phyloP scores from a whole-genome alignment of 2,113 vertebrate genomes.

The Thamnaconus septentrionalis region DNA sequence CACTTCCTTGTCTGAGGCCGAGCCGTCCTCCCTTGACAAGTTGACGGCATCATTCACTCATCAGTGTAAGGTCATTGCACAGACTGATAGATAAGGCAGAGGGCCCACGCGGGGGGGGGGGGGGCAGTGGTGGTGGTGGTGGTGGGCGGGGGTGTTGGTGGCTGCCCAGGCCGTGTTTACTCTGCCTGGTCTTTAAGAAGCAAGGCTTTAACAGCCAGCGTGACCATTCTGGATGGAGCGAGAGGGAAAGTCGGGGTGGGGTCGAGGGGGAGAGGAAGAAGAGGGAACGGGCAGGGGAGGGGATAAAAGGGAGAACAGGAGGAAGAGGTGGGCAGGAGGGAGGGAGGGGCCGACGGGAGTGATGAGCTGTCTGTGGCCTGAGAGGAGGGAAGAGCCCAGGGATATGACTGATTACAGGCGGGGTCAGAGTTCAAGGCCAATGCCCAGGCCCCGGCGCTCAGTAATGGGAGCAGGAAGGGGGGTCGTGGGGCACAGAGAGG shows the following conservation, averaged over 20 bases:
- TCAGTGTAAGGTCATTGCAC: slow-evolving; percentile 71
- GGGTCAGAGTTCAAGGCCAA: slow-evolving; percentile 78
- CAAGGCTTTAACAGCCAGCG: slow-evolving; percentile 52
- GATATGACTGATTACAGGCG: slow-evolving; percentile 83
- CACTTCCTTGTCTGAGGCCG: slow-evolving; percentile 64
- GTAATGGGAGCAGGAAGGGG: slow-evolving; percentile 64
- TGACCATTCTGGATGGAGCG: slow-evolving; percentile 52
- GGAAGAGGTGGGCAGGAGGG: slow-evolving; percentile 45
- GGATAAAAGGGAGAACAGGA: slow-evolving; percentile 32
- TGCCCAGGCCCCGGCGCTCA: slow-evolving; percentile 70
- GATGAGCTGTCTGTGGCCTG: slow-evolving; percentile 72
- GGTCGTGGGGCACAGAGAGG: slow-evolving; percentile 54
- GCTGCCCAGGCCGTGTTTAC: slow-evolving; percentile 63
- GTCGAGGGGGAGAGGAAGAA: slow-evolving; percentile 21
- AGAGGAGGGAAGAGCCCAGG: slow-evolving; percentile 71
- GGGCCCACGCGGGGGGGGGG: slow-evolving; percentile 5
- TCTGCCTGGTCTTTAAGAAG: slow-evolving; percentile 59
- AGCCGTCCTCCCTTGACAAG: slow-evolving; percentile 61
- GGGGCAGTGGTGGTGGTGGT: slow-evolving; percentile 49
- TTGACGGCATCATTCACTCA: slow-evolving; percentile 70
- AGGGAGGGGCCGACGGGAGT: slow-evolving; percentile 18
- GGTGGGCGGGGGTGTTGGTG: slow-evolving; percentile 62
- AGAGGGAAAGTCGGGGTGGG: slow-evolving; percentile 21
- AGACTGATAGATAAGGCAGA: slow-evolving; percentile 62
- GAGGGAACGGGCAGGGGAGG: slow-evolving; percentile 40